Percentiles rank a stretch among this genome's conserved stretches.
These are phyloP conservation scores for Sialis lutaria DNA, from an alignment of 2,888 invertebrate species.

Conservation along the genomic window DNA sequence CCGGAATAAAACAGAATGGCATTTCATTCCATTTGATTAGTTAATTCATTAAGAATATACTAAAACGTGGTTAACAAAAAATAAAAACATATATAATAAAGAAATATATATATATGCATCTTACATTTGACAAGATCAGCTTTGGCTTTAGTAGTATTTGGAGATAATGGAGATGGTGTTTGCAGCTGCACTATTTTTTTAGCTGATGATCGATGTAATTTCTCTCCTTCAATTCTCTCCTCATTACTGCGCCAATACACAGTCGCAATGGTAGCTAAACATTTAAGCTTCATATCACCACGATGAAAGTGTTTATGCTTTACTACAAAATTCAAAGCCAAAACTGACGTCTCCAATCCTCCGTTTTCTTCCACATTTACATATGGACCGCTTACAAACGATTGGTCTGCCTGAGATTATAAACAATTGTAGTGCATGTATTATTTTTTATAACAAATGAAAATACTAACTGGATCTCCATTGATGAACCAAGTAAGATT, in stretches of 20 bases:
- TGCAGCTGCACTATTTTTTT: conserved; percentile 55
- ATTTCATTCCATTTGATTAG: too few species aligned
- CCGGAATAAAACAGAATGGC: too few species aligned
- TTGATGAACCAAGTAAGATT: conserved; percentile 77
- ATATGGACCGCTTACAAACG: conserved; percentile 23
- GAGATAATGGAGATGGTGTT: conserved; percentile 25
- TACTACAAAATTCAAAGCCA: conserved; percentile 66
- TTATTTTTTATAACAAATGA: background rate
- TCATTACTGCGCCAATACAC: conserved; percentile 79
- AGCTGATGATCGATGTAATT: conserved; percentile 54
- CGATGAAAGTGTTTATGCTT: conserved; percentile 64
- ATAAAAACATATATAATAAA: too few species aligned
- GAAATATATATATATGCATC: too few species aligned
- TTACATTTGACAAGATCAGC: too few species aligned
- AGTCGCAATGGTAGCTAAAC: conserved; percentile 72
- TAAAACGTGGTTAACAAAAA: too few species aligned
- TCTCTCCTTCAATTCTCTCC: conserved; percentile 68
- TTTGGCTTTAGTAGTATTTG: too few species aligned
- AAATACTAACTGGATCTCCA: conserved; percentile 44
- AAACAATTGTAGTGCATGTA: too few species aligned
- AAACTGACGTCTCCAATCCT: conserved; percentile 58
- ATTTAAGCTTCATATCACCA: conserved; percentile 77
- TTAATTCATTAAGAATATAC: too few species aligned
- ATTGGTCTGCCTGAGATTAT: background rate
- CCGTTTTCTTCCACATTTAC: conserved; percentile 35